A percentile compares a stretch with the other conserved stretches of the same genome.
Conservation (phyloP, 2,113 vertebrate genomes). For the Microtus pennsylvanicus region DNA sequence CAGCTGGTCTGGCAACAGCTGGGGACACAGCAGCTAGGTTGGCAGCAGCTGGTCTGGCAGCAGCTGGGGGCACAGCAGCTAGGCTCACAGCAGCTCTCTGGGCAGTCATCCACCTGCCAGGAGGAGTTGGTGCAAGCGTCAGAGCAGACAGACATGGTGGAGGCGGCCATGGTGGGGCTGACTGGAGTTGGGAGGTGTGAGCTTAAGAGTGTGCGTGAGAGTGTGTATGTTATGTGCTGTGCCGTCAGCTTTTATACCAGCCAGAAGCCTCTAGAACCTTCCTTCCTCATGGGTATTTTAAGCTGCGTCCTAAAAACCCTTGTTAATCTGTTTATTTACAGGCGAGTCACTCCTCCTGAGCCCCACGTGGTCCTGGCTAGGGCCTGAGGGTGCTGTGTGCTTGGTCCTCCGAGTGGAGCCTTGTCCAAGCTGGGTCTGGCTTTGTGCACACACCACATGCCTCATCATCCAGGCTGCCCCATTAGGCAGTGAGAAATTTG, state of each 20-base stretch:
- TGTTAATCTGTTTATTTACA: background rate
- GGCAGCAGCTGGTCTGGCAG: no score
- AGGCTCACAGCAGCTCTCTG: no score
- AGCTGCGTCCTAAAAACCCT: background rate
- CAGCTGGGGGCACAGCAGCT: no score
- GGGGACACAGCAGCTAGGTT: accelerated
- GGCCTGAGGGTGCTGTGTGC: no score
- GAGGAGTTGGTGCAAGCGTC: background rate
- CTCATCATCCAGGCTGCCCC: no score
- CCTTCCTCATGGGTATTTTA: constrained; percentile 49
- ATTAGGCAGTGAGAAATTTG: background rate
- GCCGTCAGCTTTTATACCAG: constrained; percentile 48
- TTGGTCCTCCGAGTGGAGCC: background rate
- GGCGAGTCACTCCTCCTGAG: background rate
- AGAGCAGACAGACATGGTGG: constrained; percentile 34
- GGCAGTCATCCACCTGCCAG: constrained; percentile 31
- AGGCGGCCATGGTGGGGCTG: background rate
- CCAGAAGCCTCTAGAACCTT: background rate
- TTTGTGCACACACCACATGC: accelerated
- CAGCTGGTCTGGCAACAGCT: background rate
- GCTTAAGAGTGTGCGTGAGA: background rate
- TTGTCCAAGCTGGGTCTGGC: no score
- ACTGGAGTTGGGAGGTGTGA: background rate
- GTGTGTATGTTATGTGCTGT: background rate
- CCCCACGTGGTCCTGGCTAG: accelerated